Conservation (phyloP, 2,888 invertebrate genomes). For the Fragum sueziense region DNA sequence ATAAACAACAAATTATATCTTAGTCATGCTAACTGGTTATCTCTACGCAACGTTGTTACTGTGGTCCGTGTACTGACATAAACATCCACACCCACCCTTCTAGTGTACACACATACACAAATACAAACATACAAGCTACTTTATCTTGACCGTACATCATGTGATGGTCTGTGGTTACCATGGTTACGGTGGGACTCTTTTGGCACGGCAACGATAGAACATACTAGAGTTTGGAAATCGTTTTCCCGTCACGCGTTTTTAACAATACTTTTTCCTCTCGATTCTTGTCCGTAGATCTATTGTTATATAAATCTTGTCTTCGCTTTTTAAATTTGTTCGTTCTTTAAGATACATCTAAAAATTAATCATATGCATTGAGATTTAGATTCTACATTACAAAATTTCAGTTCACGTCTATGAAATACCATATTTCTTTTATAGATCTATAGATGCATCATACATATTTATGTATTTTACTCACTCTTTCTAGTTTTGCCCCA, state of each 20-base stretch:
- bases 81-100: not conserved
- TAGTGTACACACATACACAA: not conserved
- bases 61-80: not conserved
- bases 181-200: not conserved
- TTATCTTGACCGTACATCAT: not conserved
- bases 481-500: no score
- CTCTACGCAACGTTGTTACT: not conserved
- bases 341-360: no score
- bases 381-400: no score
- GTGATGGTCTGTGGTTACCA: not conserved
- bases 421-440: no score
- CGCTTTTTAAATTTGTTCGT: no score
- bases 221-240: not conserved
- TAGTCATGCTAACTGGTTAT: not conserved
- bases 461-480: no score
- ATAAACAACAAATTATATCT: not conserved
- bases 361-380: no score
- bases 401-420: no score
- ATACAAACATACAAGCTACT: not conserved
- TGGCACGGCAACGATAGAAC: not conserved
- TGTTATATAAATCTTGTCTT: no score
- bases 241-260: not conserved
- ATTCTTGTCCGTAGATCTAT: no score
- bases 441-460: no score
- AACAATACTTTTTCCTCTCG: not conserved